A percentile compares a stretch with the other conserved stretches of the same genome.
Evolutionary conservation across 2,888 invertebrate genomes (phyloP).

Genomic region (Macrostomum cliftonense): DNA sequence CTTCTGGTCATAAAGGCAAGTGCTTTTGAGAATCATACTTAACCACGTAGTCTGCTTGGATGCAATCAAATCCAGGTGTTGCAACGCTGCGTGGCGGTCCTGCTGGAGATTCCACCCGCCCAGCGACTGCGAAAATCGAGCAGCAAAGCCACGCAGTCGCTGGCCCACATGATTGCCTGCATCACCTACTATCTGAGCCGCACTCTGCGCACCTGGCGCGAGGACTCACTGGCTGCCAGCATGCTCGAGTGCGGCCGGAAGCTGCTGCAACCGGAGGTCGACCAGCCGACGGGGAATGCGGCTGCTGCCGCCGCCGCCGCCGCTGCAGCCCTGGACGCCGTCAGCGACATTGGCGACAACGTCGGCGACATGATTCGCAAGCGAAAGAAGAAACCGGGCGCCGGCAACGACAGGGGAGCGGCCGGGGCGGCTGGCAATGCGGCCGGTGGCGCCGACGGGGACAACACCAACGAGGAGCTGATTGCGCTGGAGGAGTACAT

Average conservation of each 20-base stretch:
- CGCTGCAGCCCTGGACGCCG: conserved; percentile 1
- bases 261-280: conserved; percentile 16
- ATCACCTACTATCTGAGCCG: conserved; percentile 26
- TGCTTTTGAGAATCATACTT: no score
- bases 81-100: conserved; percentile 26
- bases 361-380: not conserved
- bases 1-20: no score
- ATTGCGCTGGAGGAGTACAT: conserved; percentile 33
- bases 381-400: conserved; percentile 1
- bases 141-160: conserved; percentile 25
- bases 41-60: no score
- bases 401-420: conserved; percentile 19
- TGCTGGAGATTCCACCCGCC: conserved; percentile 30
- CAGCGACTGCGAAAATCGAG: conserved; percentile 21
- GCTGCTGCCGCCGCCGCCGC: not conserved
- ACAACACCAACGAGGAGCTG: conserved; percentile 27
- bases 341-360: conserved; percentile 4
- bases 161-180: conserved; percentile 36
- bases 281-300: not conserved
- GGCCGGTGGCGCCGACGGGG: conserved; percentile 19
- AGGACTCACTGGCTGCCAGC: conserved; percentile 24
- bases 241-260: conserved; percentile 28
- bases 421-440: conserved; percentile 25
- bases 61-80: conserved; percentile 30
- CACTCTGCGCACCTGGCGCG: conserved; percentile 28